phyloP scores from a whole-genome alignment of 2,888 invertebrate genomes.

The Chelonus formosanus region DNA sequence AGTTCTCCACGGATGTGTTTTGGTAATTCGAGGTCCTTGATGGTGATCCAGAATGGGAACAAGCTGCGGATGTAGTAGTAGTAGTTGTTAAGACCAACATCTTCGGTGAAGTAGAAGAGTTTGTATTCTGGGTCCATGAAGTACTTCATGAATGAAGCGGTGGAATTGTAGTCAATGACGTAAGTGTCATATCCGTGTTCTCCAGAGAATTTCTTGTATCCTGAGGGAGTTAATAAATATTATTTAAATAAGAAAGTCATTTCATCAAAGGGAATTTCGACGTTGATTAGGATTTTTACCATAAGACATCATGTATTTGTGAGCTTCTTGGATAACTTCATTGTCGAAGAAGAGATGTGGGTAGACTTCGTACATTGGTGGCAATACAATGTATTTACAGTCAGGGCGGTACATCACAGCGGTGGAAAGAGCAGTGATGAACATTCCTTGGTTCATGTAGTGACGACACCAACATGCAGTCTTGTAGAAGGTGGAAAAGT shows the following conservation, averaged over 20 bases:
- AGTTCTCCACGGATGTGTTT: slow-evolving; percentile 73
- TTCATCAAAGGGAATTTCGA: not conserved
- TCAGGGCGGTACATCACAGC: slow-evolving; percentile 74
- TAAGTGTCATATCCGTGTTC: slow-evolving; percentile 61
- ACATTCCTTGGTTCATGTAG: slow-evolving; percentile 75
- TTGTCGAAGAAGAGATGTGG: slow-evolving; percentile 77
- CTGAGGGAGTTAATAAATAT: slow-evolving; percentile 30
- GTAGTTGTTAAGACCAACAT: slow-evolving; percentile 74
- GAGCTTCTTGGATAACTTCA: slow-evolving; percentile 74
- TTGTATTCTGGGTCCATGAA: slow-evolving; percentile 70
- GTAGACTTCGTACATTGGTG: slow-evolving; percentile 78
- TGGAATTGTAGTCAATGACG: slow-evolving; percentile 72
- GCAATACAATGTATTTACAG: slow-evolving; percentile 72
- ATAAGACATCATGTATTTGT: slow-evolving; percentile 68
- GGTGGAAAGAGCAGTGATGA: slow-evolving; percentile 73
- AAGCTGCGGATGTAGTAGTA: slow-evolving; percentile 75
- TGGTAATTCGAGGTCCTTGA: slow-evolving; percentile 67
- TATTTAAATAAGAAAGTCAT: not conserved
- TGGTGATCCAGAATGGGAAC: slow-evolving; percentile 74
- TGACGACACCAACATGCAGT: slow-evolving; percentile 76
- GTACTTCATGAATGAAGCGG: slow-evolving; percentile 66
- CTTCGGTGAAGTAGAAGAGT: slow-evolving; percentile 76
- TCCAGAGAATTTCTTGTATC: slow-evolving; percentile 34
- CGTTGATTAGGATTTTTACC: slow-evolving; percentile 46
- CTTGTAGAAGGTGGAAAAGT: slow-evolving; percentile 76